Evolutionary conservation across 2,113 vertebrate species (phyloP), one percentile per base, ranked within the genome.

Genomic region (Crotalus horridus): DNA sequence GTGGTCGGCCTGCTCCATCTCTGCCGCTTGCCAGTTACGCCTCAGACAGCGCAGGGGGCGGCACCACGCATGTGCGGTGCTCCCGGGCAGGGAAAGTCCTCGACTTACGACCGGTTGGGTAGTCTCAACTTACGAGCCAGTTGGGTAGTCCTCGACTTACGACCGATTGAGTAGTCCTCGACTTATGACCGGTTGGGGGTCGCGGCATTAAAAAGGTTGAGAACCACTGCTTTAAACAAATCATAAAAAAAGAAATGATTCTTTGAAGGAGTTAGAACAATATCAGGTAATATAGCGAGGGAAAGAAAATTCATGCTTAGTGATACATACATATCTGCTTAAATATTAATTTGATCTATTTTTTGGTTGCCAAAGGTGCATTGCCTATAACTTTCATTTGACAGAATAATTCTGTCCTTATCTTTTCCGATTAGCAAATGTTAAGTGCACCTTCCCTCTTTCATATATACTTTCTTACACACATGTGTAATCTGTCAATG

Each of bases 261-360:
- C 95, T 97, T 98, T 98, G 97, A 97, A 97, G 95, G 96, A 97
- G 97, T 97, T 98, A 96, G 96, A 97, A 97, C 96, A 97, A 97
- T 96, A 95, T 93, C 92, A 89, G 90, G 91, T 15, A 69, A 97
- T 95, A 95, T 95, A 97, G 95, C 93, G 93, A 96, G 93, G 96
- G 94, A 96, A 91, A 97, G 95, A 97, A 86, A 88, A 97, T 95
- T 96, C 97, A 97, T 97, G 96, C 92, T 97, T 97, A 98, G 96
- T 98, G 97, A 97, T 97, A 97, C 97, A 97, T 95, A 95, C 85
- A 90, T 95, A 94, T 89, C 95, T 97, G 87, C 95, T 97, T 96
- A 95, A 96, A 95, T 94, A 96, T 96, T 96, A 95, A 97, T 97
- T 96, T 96, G 93, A 96, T 95, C 94, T 94, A 91, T 85, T 56